Conservation (phyloP, 2,113 vertebrate species). For the Myiagra hebetior region DNA sequence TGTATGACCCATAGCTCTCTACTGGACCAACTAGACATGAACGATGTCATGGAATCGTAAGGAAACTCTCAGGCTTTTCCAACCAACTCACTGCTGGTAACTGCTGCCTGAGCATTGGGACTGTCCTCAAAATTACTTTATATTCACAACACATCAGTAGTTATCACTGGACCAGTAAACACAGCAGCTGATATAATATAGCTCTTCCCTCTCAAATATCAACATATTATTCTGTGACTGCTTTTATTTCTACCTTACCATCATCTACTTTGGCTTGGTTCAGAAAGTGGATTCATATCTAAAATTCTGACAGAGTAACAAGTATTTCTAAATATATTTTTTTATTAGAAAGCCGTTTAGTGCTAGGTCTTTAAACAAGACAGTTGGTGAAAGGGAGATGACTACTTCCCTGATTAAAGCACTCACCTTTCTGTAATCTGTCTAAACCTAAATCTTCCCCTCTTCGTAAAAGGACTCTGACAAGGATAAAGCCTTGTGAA, state of each 20-base stretch:
- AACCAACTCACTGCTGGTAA: background rate
- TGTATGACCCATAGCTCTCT: background rate
- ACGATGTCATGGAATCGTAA: fast-evolving
- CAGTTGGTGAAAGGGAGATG: background rate
- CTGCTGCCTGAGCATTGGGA: background rate
- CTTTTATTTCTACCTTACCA: background rate
- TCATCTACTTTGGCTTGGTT: background rate
- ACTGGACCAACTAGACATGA: background rate
- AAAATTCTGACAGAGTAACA: background rate
- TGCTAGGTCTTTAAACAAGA: background rate
- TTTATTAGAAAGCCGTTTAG: background rate
- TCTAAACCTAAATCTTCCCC: background rate
- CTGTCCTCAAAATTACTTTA: background rate
- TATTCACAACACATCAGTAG: background rate
- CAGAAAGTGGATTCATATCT: background rate
- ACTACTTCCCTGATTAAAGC: background rate
- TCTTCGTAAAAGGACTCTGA: background rate
- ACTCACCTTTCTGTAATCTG: background rate
- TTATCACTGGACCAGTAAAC: background rate
- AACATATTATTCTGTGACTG: background rate
- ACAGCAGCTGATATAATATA: background rate
- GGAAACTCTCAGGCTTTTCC: background rate
- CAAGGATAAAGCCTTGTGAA: background rate
- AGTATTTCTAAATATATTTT: background rate
- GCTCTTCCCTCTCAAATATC: background rate